Conservation (phyloP, 1,140 invertebrate species). For the Cyclargus thomasi region DNA sequence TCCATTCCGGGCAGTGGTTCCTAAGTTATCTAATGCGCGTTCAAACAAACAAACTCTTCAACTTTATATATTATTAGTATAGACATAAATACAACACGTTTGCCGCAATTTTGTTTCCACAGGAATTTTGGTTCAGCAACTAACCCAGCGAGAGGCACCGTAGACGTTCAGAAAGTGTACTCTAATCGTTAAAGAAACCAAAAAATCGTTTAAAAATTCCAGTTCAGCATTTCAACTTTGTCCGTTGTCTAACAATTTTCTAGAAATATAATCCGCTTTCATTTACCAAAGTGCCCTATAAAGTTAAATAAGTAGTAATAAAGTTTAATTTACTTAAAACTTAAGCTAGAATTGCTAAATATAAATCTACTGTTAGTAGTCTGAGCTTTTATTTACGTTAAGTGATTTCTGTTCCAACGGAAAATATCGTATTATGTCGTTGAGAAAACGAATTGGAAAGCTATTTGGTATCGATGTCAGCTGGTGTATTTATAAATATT, state of each 20-base stretch:
- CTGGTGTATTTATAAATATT: neutral
- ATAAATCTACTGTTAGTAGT: neutral
- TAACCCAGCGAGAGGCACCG: too few species aligned
- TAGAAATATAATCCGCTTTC: neutral
- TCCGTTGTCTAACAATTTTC: neutral
- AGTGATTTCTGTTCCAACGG: neutral
- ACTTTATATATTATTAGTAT: too few species aligned
- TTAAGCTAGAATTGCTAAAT: neutral
- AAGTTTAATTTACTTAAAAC: constrained; percentile 1
- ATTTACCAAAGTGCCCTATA: constrained; percentile 1
- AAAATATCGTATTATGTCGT: neutral
- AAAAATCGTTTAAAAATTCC: too few species aligned
- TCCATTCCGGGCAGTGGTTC: too few species aligned
- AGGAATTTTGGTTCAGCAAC: too few species aligned
- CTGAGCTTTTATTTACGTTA: neutral
- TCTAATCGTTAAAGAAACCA: too few species aligned
- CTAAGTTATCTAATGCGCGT: too few species aligned
- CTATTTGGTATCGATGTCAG: neutral
- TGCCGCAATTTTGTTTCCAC: too few species aligned
- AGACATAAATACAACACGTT: too few species aligned
- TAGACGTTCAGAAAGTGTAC: too few species aligned
- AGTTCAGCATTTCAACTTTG: too few species aligned
- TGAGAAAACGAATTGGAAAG: neutral
- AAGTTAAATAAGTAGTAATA: constrained; percentile 1
- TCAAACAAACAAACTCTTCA: too few species aligned